Evolutionary conservation across 2,888 invertebrate genomes (phyloP).

Genomic region (Clistopyga incitator): DNA sequence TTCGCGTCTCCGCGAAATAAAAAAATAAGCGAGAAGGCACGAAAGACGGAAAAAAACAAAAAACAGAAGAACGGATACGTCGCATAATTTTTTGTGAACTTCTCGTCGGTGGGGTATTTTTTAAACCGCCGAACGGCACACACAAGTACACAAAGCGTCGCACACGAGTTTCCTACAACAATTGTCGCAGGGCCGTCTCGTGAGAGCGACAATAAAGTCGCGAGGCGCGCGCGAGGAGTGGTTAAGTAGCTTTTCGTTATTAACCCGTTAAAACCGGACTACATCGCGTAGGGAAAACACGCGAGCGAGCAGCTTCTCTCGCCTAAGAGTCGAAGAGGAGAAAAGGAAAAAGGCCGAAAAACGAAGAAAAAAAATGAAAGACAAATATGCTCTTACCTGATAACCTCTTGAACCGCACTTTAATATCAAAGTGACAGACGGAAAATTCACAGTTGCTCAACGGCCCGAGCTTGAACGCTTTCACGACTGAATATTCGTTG

Average conservation of each 20-base stretch:
- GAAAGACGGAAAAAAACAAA: no score
- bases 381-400: conserved; percentile 67
- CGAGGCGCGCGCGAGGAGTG: conserved; percentile 24
- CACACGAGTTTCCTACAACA: conserved; percentile 11
- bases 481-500: conserved; percentile 63
- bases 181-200: conserved; percentile 12
- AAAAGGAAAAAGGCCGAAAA: conserved; percentile 11
- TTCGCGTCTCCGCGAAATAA: background rate
- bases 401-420: conserved; percentile 74
- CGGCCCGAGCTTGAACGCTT: conserved; percentile 60
- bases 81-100: background rate
- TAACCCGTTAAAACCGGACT: background rate
- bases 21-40: no score
- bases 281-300: background rate
- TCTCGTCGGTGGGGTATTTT: background rate
- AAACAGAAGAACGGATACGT: background rate
- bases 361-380: no score
- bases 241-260: conserved; percentile 10
- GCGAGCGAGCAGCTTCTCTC: background rate
- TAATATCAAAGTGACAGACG: conserved; percentile 69
- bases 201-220: conserved; percentile 14
- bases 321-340: background rate
- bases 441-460: conserved; percentile 62
- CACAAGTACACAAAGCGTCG: conserved; percentile 6
- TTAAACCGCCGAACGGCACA: background rate